Evolutionary conservation across 2,113 vertebrate genomes (phyloP).

Genomic region (Odontesthes bonariensis): DNA sequence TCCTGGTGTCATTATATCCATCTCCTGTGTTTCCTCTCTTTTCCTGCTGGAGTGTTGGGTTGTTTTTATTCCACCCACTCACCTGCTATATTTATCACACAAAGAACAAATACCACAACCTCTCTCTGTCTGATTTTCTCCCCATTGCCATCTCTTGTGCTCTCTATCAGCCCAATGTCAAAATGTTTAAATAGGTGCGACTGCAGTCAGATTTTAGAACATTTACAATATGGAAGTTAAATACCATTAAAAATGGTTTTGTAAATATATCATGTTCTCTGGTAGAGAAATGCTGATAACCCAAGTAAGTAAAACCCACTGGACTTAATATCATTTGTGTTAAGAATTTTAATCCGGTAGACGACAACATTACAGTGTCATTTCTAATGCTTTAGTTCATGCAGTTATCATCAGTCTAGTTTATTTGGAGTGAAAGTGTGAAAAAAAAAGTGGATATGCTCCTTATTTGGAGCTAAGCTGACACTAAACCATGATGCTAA

Average conservation of each 20-base stretch:
- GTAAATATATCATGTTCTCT: constrained; percentile 14
- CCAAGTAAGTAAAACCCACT: constrained; percentile 7
- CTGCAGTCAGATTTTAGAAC: constrained; percentile 51
- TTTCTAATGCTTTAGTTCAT: background rate
- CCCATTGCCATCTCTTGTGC: constrained; percentile 42
- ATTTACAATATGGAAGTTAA: constrained; percentile 52
- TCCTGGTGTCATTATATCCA: constrained; percentile 70
- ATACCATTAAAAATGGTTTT: constrained; percentile 30
- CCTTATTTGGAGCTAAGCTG: background rate
- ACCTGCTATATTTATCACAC: constrained; percentile 78
- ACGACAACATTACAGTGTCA: background rate
- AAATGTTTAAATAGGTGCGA: constrained; percentile 68
- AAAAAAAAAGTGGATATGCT: background rate
- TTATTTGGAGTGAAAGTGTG: background rate
- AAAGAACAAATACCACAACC: constrained; percentile 75
- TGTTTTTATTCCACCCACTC: constrained; percentile 80
- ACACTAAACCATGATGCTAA: background rate
- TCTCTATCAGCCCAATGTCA: constrained; percentile 62
- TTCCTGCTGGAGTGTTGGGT: constrained; percentile 62
- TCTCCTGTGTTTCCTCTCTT: constrained; percentile 68
- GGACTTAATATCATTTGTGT: background rate
- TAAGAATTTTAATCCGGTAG: background rate
- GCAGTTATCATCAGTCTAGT: background rate
- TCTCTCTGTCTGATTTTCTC: constrained; percentile 69
- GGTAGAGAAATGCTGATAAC: constrained; percentile 14